Evolutionary conservation across 1,140 invertebrate genomes (phyloP).

Genomic region (Magallana angulata): DNA sequence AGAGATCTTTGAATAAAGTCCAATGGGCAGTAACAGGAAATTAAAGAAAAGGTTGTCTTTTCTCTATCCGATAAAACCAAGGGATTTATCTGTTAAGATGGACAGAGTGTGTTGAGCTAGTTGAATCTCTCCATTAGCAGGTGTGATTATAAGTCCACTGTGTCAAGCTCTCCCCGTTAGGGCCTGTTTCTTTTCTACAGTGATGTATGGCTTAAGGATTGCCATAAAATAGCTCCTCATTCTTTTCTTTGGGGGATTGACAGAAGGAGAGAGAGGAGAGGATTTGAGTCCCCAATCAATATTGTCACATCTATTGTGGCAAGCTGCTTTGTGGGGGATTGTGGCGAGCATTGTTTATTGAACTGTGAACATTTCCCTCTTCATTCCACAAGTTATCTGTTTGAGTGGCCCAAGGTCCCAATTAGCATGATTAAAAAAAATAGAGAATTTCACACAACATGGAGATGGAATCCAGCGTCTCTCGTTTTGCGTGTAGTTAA

Average conservation of each 20-base stretch:
- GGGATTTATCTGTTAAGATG: neutral
- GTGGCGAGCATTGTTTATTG: neutral
- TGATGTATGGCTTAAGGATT: neutral
- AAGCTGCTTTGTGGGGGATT: neutral
- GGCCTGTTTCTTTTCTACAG: neutral
- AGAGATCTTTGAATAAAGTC: neutral
- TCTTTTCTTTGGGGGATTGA: neutral
- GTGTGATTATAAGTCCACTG: neutral
- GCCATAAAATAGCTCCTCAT: neutral
- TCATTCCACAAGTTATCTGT: slow-evolving; percentile 7
- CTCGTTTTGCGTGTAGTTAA: neutral
- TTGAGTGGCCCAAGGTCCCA: neutral
- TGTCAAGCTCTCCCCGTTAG: neutral
- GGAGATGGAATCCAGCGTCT: neutral
- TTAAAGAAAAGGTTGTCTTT: neutral
- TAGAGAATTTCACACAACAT: neutral
- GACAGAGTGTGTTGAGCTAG: neutral
- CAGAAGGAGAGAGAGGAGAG: neutral
- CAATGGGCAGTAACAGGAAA: neutral
- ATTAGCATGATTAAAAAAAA: slow-evolving; percentile 7
- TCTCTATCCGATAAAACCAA: neutral
- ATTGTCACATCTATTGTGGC: slow-evolving; percentile 3
- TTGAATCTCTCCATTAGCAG: neutral
- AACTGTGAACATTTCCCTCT: neutral
- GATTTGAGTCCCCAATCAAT: neutral